Percentiles rank a stretch among this genome's conserved stretches.
Evolutionary conservation across 2,888 invertebrate genomes (phyloP).

Genomic region (Alviniconcha strummeri): DNA sequence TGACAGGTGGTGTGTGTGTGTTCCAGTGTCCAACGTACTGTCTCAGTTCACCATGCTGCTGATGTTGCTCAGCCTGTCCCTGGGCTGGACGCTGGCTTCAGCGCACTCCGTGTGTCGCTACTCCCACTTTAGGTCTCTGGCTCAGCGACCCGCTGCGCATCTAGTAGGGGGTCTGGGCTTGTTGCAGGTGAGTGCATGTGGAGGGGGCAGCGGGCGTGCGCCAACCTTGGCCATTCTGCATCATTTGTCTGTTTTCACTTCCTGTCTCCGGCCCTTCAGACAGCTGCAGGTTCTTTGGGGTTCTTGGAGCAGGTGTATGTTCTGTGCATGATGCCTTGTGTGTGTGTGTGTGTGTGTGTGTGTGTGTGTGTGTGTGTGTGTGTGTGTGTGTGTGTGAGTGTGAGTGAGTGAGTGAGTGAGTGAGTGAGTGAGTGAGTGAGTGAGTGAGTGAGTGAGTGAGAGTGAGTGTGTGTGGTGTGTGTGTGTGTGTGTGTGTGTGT

Average conservation of each 20-base stretch:
- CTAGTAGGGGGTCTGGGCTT: slow-evolving; percentile 62
- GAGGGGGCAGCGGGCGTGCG: neutral
- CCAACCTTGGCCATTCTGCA: neutral
- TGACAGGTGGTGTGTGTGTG: neutral
- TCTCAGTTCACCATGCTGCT: slow-evolving; percentile 70
- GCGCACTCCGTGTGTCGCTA: slow-evolving; percentile 54
- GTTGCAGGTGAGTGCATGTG: slow-evolving; percentile 57
- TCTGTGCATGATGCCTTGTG: neutral
- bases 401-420: neutral
- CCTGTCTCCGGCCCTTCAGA: no score
- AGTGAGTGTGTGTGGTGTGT: neutral
- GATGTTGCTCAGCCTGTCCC: slow-evolving; percentile 67
- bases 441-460: neutral
- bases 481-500: neutral
- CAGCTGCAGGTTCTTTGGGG: no score
- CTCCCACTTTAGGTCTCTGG: slow-evolving; percentile 60
- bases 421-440: neutral
- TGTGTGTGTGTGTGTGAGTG: neutral
- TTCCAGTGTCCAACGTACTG: slow-evolving; percentile 66
- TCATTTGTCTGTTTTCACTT: no score
- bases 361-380: slow-evolving; percentile 1
- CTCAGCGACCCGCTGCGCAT: slow-evolving; percentile 63
- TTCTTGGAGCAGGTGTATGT: no score
- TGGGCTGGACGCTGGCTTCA: slow-evolving; percentile 68
- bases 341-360: neutral